These are phyloP conservation scores for Keiferia lycopersicella DNA, from an alignment of 2,888 invertebrate genomes.

Conservation along the genomic window DNA sequence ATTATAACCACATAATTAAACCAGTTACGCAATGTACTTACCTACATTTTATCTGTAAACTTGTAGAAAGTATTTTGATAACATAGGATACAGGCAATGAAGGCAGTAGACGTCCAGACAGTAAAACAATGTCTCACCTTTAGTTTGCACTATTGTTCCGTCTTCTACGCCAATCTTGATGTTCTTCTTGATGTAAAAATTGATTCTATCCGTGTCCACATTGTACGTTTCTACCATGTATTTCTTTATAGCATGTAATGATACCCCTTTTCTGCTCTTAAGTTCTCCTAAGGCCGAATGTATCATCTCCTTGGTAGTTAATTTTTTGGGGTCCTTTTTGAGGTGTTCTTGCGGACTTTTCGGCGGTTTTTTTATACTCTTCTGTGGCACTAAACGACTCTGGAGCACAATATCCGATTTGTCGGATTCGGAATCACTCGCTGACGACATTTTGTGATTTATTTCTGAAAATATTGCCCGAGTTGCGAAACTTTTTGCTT, in stretches of 20 bases:
- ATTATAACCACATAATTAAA: no score
- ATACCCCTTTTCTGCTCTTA: slow-evolving; percentile 59
- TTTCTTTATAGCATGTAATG: slow-evolving; percentile 67
- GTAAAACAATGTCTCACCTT: slow-evolving; percentile 31
- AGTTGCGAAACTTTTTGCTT: neutral
- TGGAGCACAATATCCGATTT: slow-evolving; percentile 48
- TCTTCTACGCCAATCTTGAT: slow-evolving; percentile 59
- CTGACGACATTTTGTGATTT: slow-evolving; percentile 13
- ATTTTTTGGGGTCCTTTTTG: slow-evolving; percentile 46
- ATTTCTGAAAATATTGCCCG: neutral
- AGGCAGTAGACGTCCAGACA: no score
- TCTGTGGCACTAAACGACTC: slow-evolving; percentile 40
- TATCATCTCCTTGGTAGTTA: slow-evolving; percentile 62
- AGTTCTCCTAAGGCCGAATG: slow-evolving; percentile 54
- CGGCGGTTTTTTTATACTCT: slow-evolving; percentile 38
- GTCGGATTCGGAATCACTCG: slow-evolving; percentile 38
- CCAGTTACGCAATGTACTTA: no score
- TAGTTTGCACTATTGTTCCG: slow-evolving; percentile 59
- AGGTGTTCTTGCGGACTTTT: slow-evolving; percentile 28
- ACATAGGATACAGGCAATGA: no score
- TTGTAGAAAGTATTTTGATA: no score
- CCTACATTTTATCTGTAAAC: no score
- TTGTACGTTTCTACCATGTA: slow-evolving; percentile 55
- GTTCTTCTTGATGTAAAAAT: slow-evolving; percentile 59
- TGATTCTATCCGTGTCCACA: slow-evolving; percentile 55